A percentile compares a stretch with the other conserved stretches of the same genome.
These are phyloP conservation scores for Lucifuga dentata DNA, from an alignment of 2,113 vertebrate species.

Conservation along the genomic window DNA sequence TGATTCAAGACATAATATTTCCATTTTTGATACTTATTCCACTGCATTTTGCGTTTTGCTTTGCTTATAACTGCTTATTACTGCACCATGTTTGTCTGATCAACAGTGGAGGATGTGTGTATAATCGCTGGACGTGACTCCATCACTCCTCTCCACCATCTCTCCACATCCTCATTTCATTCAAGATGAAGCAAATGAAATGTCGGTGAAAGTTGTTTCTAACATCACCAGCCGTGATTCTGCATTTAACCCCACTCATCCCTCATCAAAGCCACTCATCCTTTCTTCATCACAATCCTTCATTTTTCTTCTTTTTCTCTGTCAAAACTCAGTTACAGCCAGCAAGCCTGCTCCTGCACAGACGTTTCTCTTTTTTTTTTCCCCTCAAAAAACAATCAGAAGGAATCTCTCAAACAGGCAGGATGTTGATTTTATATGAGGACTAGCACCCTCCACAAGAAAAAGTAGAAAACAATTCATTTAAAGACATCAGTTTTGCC, in stretches of 20 bases:
- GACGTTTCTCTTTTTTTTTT: not conserved
- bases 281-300: no score
- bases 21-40: no score
- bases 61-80: no score
- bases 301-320: no score
- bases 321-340: no score
- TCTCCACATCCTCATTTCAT: no score
- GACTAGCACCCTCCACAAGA: not conserved
- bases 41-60: no score
- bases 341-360: not conserved
- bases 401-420: not conserved
- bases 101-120: conserved; percentile 32
- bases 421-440: not conserved
- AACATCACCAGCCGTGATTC: no score
- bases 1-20: not conserved
- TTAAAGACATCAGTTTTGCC: no score
- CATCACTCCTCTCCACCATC: conserved; percentile 16
- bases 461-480: not conserved
- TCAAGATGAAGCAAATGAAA: no score
- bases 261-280: conserved; percentile 10
- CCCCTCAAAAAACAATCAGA: not conserved
- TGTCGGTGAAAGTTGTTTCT: no score
- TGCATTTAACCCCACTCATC: no score
- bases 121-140: conserved; percentile 25
- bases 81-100: conserved; percentile 44